Evolutionary conservation across 2,113 vertebrate genomes (phyloP), one percentile per base, ranked within the genome.

Genomic region (Benitochromis conjunctus): DNA sequence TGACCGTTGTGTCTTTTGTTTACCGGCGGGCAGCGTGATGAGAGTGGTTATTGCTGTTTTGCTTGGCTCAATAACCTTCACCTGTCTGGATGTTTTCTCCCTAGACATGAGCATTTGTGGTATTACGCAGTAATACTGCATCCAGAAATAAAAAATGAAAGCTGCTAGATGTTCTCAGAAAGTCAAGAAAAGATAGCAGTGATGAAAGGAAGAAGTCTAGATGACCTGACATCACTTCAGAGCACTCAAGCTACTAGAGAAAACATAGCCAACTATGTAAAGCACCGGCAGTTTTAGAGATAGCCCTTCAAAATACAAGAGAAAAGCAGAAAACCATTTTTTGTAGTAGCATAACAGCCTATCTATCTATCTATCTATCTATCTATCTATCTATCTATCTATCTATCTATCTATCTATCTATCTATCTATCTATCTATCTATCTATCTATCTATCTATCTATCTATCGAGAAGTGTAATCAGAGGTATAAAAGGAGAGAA

Each of bases 51-150:
- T 88, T 85, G 58, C 81, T 87, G 41, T 21, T 90, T 80, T 71
- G 24, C 71, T 82, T 26, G 58, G 84, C 88, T 92, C 87, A 78
- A 86, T 86, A 78, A 10, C 38, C 71, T 51, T 88, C 64, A 66
- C 54, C 83, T 36, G 81, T 66, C 57, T 78, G 46, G 12, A 41
- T 57, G 60, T 19, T 29, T 58, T 69, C 60, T 58, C 56, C 5
- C 4, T 0, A 69, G 53, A 80, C 31, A 48, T 13, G 2, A 43
- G 3, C 5, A 69, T 43, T 26, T 62, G 66, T 12, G 14, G 34
- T 26, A 76, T 43, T 79, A 38, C 19, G 53, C 8, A 43, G 16
- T 60, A 29, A 83, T 76, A 78, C 55, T 60, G 19, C 31, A 80
- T 71, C 11, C 19, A 76, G 24, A 82, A 13, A 66, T 38, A 36